A percentile compares a stretch with the other conserved stretches of the same genome.
These are phyloP conservation scores for Polymixis lichenea DNA, from an alignment of 2,888 invertebrate genomes.

Conservation along the genomic window DNA sequence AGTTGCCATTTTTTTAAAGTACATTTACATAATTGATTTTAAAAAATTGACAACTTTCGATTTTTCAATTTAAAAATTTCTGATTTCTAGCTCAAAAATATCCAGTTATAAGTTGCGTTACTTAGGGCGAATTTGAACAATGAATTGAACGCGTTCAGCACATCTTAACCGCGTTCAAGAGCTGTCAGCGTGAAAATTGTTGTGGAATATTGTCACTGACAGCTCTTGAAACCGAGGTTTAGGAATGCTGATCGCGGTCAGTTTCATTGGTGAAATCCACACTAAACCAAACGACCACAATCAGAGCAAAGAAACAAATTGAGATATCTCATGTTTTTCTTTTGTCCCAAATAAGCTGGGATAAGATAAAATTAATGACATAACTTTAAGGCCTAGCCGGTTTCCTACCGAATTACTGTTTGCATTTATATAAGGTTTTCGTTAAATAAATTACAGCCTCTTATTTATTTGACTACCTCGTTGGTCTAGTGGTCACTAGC, in stretches of 20 bases:
- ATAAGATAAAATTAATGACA: constrained; percentile 44
- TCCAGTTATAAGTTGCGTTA: not conserved
- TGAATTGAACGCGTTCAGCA: no score
- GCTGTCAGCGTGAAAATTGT: not conserved
- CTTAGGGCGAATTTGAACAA: not conserved
- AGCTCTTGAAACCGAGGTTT: not conserved
- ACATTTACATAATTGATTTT: no score
- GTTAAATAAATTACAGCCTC: constrained; percentile 38
- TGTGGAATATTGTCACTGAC: no score
- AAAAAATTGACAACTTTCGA: no score
- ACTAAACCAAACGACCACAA: not conserved
- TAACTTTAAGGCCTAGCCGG: constrained; percentile 37
- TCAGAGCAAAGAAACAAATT: constrained; percentile 12
- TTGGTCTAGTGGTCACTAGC: not conserved
- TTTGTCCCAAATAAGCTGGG: constrained; percentile 38
- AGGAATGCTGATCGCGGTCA: no score
- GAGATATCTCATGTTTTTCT: constrained; percentile 29
- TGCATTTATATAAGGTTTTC: constrained; percentile 37
- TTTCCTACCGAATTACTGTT: constrained; percentile 37
- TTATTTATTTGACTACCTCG: constrained; percentile 31
- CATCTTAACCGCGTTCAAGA: not conserved
- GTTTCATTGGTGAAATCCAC: not conserved
- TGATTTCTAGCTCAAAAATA: not conserved
- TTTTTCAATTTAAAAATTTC: no score
- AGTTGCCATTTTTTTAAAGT: no score